phyloP scores from a whole-genome alignment of 1,140 invertebrate species.

The Teleopsis dalmanni region DNA sequence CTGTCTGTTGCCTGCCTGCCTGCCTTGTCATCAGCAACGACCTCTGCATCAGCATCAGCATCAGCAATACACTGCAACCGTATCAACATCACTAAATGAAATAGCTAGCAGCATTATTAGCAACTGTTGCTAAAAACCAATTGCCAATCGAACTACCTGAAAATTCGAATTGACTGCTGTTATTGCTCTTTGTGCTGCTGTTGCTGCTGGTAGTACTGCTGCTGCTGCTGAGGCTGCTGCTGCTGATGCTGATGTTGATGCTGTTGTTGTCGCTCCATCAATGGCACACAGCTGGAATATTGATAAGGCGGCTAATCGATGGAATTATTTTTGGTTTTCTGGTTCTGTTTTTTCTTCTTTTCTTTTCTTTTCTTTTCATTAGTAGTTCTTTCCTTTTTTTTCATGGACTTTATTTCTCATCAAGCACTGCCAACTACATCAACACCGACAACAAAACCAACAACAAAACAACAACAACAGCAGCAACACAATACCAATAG shows the following conservation, averaged over 20 bases:
- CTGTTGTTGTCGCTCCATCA: constrained; percentile 18
- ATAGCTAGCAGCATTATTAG: constrained; percentile 1
- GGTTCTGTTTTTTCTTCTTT: constrained; percentile 1
- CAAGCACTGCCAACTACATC: neutral
- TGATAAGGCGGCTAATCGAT: constrained; percentile 26
- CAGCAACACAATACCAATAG: constrained; percentile 13
- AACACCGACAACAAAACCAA: constrained; percentile 1
- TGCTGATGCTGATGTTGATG: constrained; percentile 18
- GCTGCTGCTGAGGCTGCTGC: constrained; percentile 8
- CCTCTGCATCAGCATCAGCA: neutral
- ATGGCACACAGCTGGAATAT: constrained; percentile 33
- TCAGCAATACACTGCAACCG: neutral
- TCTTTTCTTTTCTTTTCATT: neutral
- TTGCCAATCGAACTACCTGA: no score
- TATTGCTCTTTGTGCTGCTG: neutral
- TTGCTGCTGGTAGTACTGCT: constrained; percentile 14
- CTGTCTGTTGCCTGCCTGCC: no score
- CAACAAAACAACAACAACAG: constrained; percentile 5
- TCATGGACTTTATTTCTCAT: neutral
- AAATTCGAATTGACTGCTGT: neutral
- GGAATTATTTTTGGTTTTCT: neutral
- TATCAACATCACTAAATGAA: neutral
- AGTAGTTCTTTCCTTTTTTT: no score
- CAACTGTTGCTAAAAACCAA: no score
- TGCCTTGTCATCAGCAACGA: neutral